Conservation (phyloP, 2,113 vertebrate species). For the Nothobranchius kuhntae region DNA sequence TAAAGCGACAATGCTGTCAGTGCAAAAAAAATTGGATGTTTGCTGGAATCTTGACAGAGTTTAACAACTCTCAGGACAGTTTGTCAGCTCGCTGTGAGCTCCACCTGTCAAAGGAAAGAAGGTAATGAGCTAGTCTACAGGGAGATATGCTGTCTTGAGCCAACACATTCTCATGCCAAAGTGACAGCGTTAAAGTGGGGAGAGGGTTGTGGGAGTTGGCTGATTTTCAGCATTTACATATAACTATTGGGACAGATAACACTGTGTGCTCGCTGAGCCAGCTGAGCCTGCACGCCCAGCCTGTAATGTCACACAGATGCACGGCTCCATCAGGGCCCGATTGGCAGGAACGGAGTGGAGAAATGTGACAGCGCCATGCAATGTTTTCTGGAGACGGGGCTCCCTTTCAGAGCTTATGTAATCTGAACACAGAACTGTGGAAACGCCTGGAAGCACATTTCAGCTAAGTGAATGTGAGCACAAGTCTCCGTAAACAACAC, state of each 20-base stretch:
- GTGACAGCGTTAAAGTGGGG: constrained; percentile 17
- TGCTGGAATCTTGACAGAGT: constrained; percentile 22
- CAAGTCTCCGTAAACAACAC: constrained; percentile 23
- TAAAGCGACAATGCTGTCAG: constrained; percentile 3
- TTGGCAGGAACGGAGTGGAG: constrained; percentile 9
- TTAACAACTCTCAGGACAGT: constrained; percentile 39
- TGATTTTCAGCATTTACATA: constrained; percentile 27
- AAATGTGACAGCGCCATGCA: constrained; percentile 43
- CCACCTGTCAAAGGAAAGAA: constrained; percentile 15
- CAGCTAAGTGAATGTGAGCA: constrained; percentile 15
- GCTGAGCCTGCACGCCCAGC: constrained; percentile 24
- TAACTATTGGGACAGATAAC: background rate
- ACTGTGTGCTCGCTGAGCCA: background rate
- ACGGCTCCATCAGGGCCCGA: constrained; percentile 25
- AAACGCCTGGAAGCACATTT: constrained; percentile 16
- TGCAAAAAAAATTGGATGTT: constrained; percentile 1
- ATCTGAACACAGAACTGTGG: constrained; percentile 25
- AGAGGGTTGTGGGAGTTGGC: no score
- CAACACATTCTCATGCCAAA: constrained; percentile 7
- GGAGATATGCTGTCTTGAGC: constrained; percentile 40
- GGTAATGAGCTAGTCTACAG: constrained; percentile 45
- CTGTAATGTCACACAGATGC: constrained; percentile 26
- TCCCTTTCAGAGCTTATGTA: constrained; percentile 42
- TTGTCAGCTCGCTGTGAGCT: constrained; percentile 40
- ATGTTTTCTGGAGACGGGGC: constrained; percentile 33